Percentiles rank a stretch among this genome's conserved stretches.
These are phyloP conservation scores for Eupithecia vulgata DNA, from an alignment of 2,888 invertebrate genomes.

Conservation along the genomic window DNA sequence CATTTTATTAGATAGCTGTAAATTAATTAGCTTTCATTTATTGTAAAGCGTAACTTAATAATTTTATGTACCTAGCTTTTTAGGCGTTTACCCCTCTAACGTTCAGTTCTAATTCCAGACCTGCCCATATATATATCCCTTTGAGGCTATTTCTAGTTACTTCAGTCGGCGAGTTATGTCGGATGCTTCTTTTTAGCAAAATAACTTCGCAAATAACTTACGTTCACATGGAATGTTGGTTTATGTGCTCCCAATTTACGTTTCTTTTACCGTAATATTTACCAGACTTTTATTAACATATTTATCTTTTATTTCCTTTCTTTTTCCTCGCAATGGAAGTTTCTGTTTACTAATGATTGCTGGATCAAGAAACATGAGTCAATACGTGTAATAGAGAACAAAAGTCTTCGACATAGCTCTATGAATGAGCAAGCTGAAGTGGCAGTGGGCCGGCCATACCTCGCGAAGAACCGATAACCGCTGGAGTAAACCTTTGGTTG, in stretches of 20 bases:
- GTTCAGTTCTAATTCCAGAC: neutral
- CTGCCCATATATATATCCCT: slow-evolving; percentile 10
- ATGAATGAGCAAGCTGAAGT: too few species aligned
- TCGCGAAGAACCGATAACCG: too few species aligned
- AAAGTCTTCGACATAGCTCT: too few species aligned
- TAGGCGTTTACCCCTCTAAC: neutral
- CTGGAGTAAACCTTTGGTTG: too few species aligned
- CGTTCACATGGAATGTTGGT: neutral
- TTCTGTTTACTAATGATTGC: neutral
- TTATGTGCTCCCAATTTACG: neutral
- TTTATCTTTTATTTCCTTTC: neutral
- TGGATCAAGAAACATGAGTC: neutral
- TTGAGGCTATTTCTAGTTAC: slow-evolving; percentile 25
- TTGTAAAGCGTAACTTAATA: too few species aligned
- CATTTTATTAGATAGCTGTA: too few species aligned
- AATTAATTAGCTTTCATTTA: too few species aligned
- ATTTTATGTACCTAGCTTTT: neutral
- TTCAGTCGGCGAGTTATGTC: slow-evolving; percentile 16
- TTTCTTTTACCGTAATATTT: neutral
- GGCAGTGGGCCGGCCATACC: too few species aligned
- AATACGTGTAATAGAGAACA: too few species aligned
- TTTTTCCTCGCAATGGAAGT: neutral
- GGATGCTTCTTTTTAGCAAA: slow-evolving; percentile 19
- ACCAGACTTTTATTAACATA: neutral
- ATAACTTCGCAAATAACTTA: slow-evolving; percentile 11